phyloP scores from a whole-genome alignment of 2,888 invertebrate species.

The Adela reaumurella region DNA sequence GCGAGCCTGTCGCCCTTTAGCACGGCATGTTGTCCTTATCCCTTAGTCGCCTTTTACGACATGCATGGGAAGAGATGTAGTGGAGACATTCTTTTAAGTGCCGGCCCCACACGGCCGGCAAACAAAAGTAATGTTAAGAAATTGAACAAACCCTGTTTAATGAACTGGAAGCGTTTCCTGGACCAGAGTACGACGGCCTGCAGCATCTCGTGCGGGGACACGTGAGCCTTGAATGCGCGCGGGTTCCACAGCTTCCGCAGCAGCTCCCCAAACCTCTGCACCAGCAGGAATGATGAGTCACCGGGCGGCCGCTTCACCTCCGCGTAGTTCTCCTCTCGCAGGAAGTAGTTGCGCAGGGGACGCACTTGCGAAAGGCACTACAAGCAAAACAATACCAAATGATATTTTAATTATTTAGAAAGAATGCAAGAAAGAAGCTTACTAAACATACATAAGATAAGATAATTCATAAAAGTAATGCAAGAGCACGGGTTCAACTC shows the following conservation, averaged over 20 bases:
- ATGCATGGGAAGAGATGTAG: too few species aligned
- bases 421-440: too few species aligned
- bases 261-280: conserved; percentile 91
- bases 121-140: too few species aligned
- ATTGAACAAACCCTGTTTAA: conserved; percentile 88
- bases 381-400: conserved; percentile 17
- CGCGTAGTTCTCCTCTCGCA: conserved; percentile 90
- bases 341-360: conserved; percentile 91
- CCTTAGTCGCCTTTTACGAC: too few species aligned
- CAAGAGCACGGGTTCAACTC: too few species aligned
- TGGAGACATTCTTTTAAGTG: too few species aligned
- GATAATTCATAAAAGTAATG: too few species aligned
- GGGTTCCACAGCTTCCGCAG: conserved; percentile 99
- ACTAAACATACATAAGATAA: too few species aligned
- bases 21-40: too few species aligned
- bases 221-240: conserved; percentile 97
- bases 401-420: too few species aligned
- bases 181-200: conserved; percentile 98
- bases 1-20: too few species aligned
- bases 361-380: conserved; percentile 93
- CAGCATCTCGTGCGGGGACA: conserved; percentile 99
- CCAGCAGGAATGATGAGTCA: conserved; percentile 87
- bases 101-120: too few species aligned
- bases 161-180: conserved; percentile 96
- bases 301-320: conserved; percentile 90